Base-by-base conservation (phyloP, 2,113 vertebrate genomes). In the Misgurnus anguillicaudatus region DNA sequence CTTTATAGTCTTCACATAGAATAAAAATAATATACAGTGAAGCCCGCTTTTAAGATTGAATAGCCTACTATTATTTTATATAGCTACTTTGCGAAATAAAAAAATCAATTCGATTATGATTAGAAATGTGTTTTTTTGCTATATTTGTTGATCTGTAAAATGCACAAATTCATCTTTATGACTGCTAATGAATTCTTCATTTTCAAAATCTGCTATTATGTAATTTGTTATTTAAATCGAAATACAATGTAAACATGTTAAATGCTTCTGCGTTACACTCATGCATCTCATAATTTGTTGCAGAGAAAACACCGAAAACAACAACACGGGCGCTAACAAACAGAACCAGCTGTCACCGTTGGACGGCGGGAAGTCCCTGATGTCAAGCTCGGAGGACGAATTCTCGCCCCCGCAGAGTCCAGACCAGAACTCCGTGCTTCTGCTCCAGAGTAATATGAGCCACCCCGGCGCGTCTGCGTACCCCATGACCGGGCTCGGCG, bases 371-470 rank as follows among this genome's bases (percentile, higher is more conserved):
- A 99, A 99, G 92, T 96, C 97, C 68, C 95, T 99, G 83, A 95
- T 99, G 96, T 99, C 98, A 92, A 99, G 98, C 90, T 99, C 98
- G 73, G 98, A 99, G 90, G 98, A 99, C 87, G 98, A 99, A 82
- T 99, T 99, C 88, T 99, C 98, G 66, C 98, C 98, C 75, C 96
- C 98, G 58, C 96, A 97, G 89, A 99, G 97, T 86, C 98, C 98
- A 66, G 98, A 98, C 91, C 98, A 98, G 94, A 98, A 95, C 95
- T 96, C 96, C 55, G 94, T 97, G 86, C 95, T 99, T 83, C 94
- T 98, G 81, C 93, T 99, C 82, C 97, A 98, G 92, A 95, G 96
- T 80, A 97, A 91, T 90, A 95, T 99, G 93, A 92, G 87, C 90
- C 97, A 99, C 85, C 87, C 94, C 87, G 95, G 95, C 88, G 95